A percentile compares a stretch with the other conserved stretches of the same genome.
Conservation (phyloP, 2,797 vertebrate genomes). For the Macroramphosus scolopax region DNA sequence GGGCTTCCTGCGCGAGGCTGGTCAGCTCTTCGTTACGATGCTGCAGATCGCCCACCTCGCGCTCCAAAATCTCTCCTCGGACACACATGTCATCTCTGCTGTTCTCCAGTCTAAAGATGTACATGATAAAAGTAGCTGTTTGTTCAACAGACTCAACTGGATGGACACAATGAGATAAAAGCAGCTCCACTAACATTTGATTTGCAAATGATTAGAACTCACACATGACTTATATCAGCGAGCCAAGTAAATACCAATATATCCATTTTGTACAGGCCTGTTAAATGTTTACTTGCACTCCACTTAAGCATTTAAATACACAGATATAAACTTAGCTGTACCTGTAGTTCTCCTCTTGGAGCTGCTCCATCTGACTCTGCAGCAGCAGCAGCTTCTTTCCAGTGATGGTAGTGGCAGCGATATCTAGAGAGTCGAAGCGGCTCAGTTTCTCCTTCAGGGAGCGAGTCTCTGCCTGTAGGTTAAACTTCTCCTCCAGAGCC, state of each 20-base stretch:
- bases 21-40: constrained; percentile 86
- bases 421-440: constrained; percentile 67
- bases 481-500: constrained; percentile 82
- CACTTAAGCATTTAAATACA: too few relatives aligned
- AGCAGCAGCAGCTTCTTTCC: constrained; percentile 87
- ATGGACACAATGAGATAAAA: constrained; percentile 1
- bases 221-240: not conserved
- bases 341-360: constrained; percentile 95
- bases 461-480: constrained; percentile 77
- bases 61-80: constrained; percentile 77
- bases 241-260: not conserved
- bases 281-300: too few relatives aligned
- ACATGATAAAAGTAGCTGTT: constrained; percentile 13
- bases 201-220: not conserved
- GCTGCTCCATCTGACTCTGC: constrained; percentile 90
- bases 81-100: constrained; percentile 81
- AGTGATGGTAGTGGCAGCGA: constrained; percentile 71
- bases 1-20: constrained; percentile 87
- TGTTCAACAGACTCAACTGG: constrained; percentile 8
- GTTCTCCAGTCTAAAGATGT: constrained; percentile 80
- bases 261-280: not conserved
- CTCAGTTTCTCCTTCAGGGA: constrained; percentile 77
- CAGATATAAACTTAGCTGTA: constrained; percentile 52
- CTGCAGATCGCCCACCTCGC: constrained; percentile 79
- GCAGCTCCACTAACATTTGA: constrained; percentile 1